Percentiles rank a stretch among this genome's conserved stretches.
Evolutionary conservation across 2,113 vertebrate genomes (phyloP).

Genomic region (Verasper variegatus): DNA sequence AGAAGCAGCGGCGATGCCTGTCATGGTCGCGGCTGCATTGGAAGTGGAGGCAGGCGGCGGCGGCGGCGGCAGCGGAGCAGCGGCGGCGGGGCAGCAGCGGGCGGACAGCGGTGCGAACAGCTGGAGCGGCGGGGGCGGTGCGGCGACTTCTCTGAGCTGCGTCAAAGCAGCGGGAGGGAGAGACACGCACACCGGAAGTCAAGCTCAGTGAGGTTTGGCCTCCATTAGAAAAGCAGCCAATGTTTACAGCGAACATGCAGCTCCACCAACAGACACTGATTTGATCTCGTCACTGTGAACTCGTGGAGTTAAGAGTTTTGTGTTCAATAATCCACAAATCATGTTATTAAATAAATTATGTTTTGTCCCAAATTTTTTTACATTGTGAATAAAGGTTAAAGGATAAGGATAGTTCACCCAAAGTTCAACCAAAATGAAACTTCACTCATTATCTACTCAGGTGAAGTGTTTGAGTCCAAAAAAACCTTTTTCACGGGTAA

Average conservation of each 20-base stretch:
- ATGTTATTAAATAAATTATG: too few relatives aligned
- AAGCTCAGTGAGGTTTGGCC: background rate
- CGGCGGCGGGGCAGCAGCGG: constrained; percentile 66
- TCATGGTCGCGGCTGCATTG: constrained; percentile 90
- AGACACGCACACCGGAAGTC: constrained; percentile 47
- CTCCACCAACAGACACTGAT: background rate
- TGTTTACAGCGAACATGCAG: background rate
- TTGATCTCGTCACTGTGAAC: background rate
- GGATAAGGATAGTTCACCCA: too few relatives aligned
- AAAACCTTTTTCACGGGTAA: too few relatives aligned
- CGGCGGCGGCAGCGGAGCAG: constrained; percentile 53
- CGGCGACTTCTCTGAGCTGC: constrained; percentile 37
- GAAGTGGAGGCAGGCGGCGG: constrained; percentile 76
- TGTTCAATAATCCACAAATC: too few relatives aligned
- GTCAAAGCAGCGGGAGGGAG: constrained; percentile 37
- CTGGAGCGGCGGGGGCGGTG: constrained; percentile 65
- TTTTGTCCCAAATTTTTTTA: too few relatives aligned
- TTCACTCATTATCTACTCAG: too few relatives aligned
- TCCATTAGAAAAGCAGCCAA: constrained; percentile 43
- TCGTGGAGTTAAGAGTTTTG: background rate
- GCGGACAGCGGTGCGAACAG: constrained; percentile 74
- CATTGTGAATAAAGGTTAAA: too few relatives aligned
- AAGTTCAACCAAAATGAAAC: too few relatives aligned
- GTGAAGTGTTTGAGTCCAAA: too few relatives aligned
- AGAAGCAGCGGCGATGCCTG: constrained; percentile 96